Evolutionary conservation across 2,888 invertebrate species (phyloP).

Genomic region (Acanthacorydalis orientalis): DNA sequence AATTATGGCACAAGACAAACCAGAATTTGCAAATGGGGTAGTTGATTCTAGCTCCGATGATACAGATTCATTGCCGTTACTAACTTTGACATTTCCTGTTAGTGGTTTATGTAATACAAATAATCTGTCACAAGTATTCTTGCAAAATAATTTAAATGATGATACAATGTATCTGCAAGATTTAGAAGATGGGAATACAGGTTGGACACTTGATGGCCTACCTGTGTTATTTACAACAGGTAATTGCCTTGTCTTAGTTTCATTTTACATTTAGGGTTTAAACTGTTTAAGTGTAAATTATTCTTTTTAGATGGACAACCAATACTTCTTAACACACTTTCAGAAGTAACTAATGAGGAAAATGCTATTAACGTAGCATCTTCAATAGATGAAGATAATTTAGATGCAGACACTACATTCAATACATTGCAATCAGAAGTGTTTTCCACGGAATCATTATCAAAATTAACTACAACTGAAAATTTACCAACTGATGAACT

Average conservation of each 20-base stretch:
- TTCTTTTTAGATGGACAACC: background rate
- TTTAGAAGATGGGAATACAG: constrained; percentile 16
- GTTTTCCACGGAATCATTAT: no score
- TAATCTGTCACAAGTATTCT: background rate
- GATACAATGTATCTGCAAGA: constrained; percentile 11
- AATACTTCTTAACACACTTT: background rate
- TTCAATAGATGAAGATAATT: no score
- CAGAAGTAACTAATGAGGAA: background rate
- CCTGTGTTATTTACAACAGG: constrained; percentile 18
- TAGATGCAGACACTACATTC: no score
- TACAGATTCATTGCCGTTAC: background rate
- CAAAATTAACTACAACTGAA: no score
- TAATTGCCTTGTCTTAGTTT: constrained; percentile 5
- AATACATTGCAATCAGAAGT: no score
- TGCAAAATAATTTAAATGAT: constrained; percentile 3
- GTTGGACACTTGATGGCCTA: constrained; percentile 20
- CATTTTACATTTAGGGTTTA: background rate
- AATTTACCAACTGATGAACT: no score
- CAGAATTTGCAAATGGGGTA: no score
- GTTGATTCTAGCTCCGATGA: background rate
- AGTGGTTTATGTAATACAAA: background rate
- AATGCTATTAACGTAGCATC: background rate
- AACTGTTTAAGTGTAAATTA: background rate
- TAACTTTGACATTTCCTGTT: constrained; percentile 1
- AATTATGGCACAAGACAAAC: no score